These are phyloP conservation scores for Heterotis niloticus DNA, from an alignment of 2,113 vertebrate genomes.

Conservation along the genomic window DNA sequence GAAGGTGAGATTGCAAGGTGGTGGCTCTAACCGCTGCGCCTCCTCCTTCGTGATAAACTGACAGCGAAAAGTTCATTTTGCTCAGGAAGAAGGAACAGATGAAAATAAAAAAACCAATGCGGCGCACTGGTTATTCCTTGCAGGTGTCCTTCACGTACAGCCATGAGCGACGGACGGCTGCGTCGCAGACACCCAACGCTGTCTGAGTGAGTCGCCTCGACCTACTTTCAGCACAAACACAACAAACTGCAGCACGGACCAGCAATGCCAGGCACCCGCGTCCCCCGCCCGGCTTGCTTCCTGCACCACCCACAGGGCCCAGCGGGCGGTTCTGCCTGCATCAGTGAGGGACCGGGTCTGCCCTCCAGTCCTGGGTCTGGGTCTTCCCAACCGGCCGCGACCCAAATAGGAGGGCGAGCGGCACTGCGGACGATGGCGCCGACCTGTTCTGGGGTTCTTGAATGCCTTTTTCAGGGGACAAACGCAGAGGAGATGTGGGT, in stretches of 20 bases:
- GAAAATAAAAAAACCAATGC: background rate
- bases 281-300: background rate
- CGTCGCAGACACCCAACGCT: constrained; percentile 7
- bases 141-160: constrained; percentile 5
- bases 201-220: constrained; percentile 13
- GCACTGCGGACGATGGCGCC: no score
- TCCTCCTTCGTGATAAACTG: no score
- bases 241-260: constrained; percentile 5
- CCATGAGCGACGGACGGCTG: background rate
- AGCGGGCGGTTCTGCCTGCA: background rate
- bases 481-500: no score
- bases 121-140: no score
- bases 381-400: background rate
- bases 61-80: background rate
- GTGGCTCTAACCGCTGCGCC: no score
- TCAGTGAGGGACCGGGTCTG: background rate
- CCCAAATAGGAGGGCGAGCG: background rate
- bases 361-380: background rate
- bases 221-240: constrained; percentile 22
- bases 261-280: background rate
- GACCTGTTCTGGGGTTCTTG: no score
- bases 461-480: no score
- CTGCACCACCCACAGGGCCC: background rate
- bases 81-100: no score
- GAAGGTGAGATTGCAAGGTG: no score